A percentile compares a stretch with the other conserved stretches of the same genome.
Conservation (phyloP, 1,140 invertebrate species). For the Camponotus floridanus region DNA sequence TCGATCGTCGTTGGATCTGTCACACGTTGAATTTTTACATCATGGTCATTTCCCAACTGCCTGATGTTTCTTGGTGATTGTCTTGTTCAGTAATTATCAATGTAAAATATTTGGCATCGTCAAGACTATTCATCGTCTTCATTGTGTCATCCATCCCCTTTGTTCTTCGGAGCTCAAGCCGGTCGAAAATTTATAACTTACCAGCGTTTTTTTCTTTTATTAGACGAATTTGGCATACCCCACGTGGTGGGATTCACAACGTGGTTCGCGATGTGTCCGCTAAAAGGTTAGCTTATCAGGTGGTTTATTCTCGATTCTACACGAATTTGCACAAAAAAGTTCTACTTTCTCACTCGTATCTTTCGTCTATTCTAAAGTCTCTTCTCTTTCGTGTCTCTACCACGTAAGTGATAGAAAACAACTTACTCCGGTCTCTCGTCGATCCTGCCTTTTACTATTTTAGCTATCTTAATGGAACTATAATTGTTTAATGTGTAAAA, state of each 20-base stretch:
- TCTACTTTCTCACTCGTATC: constrained; percentile 35
- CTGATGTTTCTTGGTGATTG: constrained; percentile 55
- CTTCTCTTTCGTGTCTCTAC: constrained; percentile 34
- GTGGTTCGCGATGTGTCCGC: constrained; percentile 87
- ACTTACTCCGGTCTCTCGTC: not conserved
- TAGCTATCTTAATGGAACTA: constrained; percentile 14
- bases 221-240: constrained; percentile 82
- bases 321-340: constrained; percentile 51
- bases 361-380: constrained; percentile 46
- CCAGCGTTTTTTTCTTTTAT: constrained; percentile 70
- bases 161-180: constrained; percentile 2
- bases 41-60: constrained; percentile 45
- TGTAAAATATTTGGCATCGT: constrained; percentile 37
- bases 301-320: constrained; percentile 64
- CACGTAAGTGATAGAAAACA: constrained; percentile 25
- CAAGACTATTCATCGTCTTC: constrained; percentile 25
- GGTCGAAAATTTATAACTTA: constrained; percentile 48
- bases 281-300: constrained; percentile 86
- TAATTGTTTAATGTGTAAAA: constrained; percentile 45
- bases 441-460: constrained; percentile 5
- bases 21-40: constrained; percentile 39
- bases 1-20: constrained; percentile 46
- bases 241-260: constrained; percentile 87
- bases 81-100: constrained; percentile 35
- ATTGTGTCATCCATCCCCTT: constrained; percentile 18